Base-by-base conservation (phyloP, 2,797 vertebrate species). In the Chelmon rostratus region DNA sequence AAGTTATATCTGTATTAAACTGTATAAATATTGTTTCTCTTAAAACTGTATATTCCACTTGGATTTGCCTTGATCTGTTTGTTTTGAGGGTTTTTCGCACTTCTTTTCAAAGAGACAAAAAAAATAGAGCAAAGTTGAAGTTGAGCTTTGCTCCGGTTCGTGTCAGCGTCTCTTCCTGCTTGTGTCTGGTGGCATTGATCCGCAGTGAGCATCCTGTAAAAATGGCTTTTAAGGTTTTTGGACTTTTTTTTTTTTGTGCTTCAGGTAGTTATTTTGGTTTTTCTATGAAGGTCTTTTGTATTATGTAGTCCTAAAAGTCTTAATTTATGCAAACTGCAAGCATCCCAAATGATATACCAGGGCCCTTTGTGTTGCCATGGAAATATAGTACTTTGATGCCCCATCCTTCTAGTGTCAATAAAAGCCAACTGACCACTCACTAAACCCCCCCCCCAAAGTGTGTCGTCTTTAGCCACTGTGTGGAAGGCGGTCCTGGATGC, bases 1-100 rank as follows among this genome's bases (percentile, higher is more conserved):
- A 89, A 92, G 83, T 92, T 92, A 85, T 89, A 86, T 86, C 38
- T 90, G 77, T 86, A 80, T 91, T 69, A 75, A 87, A 82, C 75
- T 85, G 73, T 87, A 85, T 38, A 83, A 69, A 81, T 73, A 58
- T 46, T 52, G 31, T 83, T 82, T 69, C 47, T 78, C 15, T 84
- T 68, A 6, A 78, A 64, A 71, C 25, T 46, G 73, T 84, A 61
- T 57, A 75, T 82, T 75, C n/a, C 54, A 73, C 71, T 83, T 50
- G 58, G 3, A 77, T 78, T 76, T 75, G 49, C 40, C n/a, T 86
- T 77, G 42, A 15, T 59, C 10, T 66, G 63, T 83, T 80, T 19
- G 21, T 49, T 88, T 81, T 64, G 18, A 44, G 35, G 3, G 12
- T 37, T 67, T 44, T 62, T 84, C 44, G 40, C 33, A 42, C 8